A percentile compares a stretch with the other conserved stretches of the same genome.
Conservation (phyloP, 2,888 invertebrate genomes). For the Sceliomorpha sp. region DNA sequence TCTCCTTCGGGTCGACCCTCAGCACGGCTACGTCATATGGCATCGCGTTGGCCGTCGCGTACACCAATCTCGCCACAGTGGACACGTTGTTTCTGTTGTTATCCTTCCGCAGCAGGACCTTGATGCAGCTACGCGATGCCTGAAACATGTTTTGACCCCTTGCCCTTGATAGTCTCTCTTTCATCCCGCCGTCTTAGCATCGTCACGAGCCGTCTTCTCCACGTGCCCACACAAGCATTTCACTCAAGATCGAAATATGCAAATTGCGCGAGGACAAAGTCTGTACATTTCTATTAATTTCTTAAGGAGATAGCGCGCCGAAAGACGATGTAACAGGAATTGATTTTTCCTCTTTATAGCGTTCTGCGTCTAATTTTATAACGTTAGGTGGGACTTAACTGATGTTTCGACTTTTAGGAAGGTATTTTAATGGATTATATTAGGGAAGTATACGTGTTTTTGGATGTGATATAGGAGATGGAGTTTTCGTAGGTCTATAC, state of each 20-base stretch:
- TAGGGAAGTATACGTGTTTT: too few relatives aligned
- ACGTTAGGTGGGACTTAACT: too few relatives aligned
- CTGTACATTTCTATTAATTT: background rate
- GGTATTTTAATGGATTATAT: too few relatives aligned
- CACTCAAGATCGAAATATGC: background rate
- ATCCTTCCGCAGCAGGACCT: conserved; percentile 60
- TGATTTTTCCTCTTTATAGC: background rate
- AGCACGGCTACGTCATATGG: conserved; percentile 77
- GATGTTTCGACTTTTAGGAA: too few relatives aligned
- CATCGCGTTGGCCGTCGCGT: conserved; percentile 68
- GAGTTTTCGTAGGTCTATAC: too few relatives aligned
- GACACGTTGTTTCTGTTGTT: conserved; percentile 43
- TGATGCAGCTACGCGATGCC: conserved; percentile 64
- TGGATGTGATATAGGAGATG: too few relatives aligned
- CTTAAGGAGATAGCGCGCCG: background rate
- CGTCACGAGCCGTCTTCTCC: background rate
- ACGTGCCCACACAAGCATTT: background rate
- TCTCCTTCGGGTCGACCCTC: conserved; percentile 61
- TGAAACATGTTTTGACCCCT: conserved; percentile 48
- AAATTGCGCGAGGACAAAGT: background rate
- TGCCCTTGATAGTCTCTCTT: conserved; percentile 32
- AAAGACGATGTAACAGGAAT: background rate
- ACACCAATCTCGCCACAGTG: conserved; percentile 68
- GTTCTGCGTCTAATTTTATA: too few relatives aligned
- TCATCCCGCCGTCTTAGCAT: background rate